Percentiles rank a stretch among this genome's conserved stretches.
Conservation (phyloP, 2,888 invertebrate genomes). For the Rhaphigaster nebulosa region DNA sequence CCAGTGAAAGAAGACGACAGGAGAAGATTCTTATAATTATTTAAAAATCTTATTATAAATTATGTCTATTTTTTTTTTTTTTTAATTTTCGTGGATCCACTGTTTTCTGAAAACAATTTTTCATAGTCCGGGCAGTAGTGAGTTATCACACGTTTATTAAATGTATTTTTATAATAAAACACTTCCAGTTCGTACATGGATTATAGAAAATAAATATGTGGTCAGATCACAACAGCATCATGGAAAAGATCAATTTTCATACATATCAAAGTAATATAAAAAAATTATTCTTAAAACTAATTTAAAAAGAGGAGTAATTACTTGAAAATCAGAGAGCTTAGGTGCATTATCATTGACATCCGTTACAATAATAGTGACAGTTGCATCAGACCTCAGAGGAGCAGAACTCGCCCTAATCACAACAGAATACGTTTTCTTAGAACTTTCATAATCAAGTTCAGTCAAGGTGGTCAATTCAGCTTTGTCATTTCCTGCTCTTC, state of each 20-base stretch:
- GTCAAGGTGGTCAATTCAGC: constrained; percentile 91
- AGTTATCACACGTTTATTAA: too few species aligned
- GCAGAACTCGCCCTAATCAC: constrained; percentile 92
- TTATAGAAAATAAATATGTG: not conserved
- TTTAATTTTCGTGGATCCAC: too few species aligned
- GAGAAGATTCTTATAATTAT: too few species aligned
- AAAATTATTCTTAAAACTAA: not conserved
- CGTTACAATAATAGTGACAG: constrained; percentile 89
- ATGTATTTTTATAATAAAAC: not conserved
- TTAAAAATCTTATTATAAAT: too few species aligned
- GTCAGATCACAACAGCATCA: not conserved
- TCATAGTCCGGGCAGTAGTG: too few species aligned
- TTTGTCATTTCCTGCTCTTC: constrained; percentile 84
- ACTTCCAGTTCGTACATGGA: not conserved
- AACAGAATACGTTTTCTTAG: constrained; percentile 89
- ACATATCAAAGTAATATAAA: not conserved
- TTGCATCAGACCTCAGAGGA: constrained; percentile 88
- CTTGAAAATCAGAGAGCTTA: constrained; percentile 85
- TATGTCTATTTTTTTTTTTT: too few species aligned
- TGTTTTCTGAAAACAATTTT: too few species aligned
- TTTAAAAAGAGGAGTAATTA: constrained; percentile 56
- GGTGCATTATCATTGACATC: constrained; percentile 98
- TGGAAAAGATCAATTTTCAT: not conserved
- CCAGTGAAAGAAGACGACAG: too few species aligned
- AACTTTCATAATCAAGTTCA: constrained; percentile 96